phyloP scores from a whole-genome alignment of 2,888 invertebrate species.

The Limenitis arthemis region DNA sequence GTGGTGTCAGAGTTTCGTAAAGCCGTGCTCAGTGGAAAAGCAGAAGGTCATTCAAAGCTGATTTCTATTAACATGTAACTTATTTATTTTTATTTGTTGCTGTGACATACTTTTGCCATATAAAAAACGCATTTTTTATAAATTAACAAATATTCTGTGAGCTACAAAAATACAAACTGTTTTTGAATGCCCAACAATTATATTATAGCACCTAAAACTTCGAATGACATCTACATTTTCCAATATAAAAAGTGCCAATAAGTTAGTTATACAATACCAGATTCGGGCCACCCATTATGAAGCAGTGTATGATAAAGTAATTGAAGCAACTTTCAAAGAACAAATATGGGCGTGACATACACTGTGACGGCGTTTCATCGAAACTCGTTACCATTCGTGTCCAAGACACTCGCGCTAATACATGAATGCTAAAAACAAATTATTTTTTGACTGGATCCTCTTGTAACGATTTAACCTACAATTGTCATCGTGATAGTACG shows the following conservation, averaged over 20 bases:
- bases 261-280: constrained; percentile 51
- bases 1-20: constrained; percentile 66
- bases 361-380: constrained; percentile 61
- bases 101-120: neutral
- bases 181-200: neutral
- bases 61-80: neutral
- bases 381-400: constrained; percentile 59
- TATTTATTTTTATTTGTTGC: neutral
- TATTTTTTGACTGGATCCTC: constrained; percentile 45
- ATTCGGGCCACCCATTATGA: constrained; percentile 66
- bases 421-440: constrained; percentile 68
- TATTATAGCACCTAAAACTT: constrained; percentile 2
- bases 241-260: constrained; percentile 56
- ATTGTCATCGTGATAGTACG: constrained; percentile 51
- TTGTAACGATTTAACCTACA: constrained; percentile 42
- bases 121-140: too few species aligned
- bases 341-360: constrained; percentile 52
- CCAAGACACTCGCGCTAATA: constrained; percentile 54
- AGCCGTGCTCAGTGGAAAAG: constrained; percentile 55
- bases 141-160: too few species aligned
- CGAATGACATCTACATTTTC: constrained; percentile 30
- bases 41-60: constrained; percentile 31
- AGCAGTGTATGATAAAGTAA: constrained; percentile 44
- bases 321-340: constrained; percentile 28
- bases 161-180: too few species aligned